A percentile compares a stretch with the other conserved stretches of the same genome.
These are phyloP conservation scores for Setophaga petechia DNA, from an alignment of 2,113 vertebrate species.

Conservation along the genomic window DNA sequence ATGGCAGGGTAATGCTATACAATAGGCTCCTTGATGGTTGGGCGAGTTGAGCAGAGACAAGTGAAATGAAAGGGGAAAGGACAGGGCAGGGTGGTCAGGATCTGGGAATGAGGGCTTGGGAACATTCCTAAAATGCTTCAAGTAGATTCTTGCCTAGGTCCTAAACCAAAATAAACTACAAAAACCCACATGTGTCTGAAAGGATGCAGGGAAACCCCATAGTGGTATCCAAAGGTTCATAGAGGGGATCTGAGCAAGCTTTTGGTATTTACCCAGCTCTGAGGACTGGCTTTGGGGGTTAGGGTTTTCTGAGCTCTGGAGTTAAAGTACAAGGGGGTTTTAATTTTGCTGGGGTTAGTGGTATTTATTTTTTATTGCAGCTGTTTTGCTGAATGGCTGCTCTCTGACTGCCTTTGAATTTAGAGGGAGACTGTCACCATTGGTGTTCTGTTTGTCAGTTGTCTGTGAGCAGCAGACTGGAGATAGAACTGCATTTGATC, in stretches of 20 bases:
- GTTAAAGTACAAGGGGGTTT: rapidly evolving
- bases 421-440: not conserved
- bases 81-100: not conserved
- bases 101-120: not conserved
- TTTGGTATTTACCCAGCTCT: not conserved
- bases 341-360: not conserved
- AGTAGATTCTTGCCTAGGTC: not conserved
- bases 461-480: conserved; percentile 20
- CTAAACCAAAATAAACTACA: not conserved
- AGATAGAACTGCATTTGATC: conserved; percentile 5
- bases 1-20: not conserved
- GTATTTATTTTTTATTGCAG: not conserved
- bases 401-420: conserved; percentile 2
- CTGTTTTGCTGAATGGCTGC: not conserved
- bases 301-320: not conserved
- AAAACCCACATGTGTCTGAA: not conserved
- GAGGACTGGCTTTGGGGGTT: not conserved
- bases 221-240: not conserved
- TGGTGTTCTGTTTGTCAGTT: not conserved
- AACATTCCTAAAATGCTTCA: not conserved
- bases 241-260: not conserved
- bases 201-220: not conserved
- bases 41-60: not conserved
- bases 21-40: not conserved
- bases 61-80: not conserved